Evolutionary conservation across 2,888 invertebrate genomes (phyloP), one percentile per base, ranked within the genome.

Genomic region (Brassicogethes aeneus): DNA sequence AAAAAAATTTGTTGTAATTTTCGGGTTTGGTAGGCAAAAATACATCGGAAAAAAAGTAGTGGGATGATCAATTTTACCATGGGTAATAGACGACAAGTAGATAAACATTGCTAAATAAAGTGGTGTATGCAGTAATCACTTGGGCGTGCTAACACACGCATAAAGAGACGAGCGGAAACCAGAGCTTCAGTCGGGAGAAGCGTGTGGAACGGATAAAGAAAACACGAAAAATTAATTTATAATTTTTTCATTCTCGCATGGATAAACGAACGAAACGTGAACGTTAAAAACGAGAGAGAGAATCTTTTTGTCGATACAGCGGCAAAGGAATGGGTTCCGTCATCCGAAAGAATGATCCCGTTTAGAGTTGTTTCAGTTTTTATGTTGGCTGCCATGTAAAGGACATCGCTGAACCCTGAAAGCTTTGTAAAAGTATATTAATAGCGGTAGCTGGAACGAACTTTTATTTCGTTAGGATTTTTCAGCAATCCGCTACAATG

Each of bases 401-500:
- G 58, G 57, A 60, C 61, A 59, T 56, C 56, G 51, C 54, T 43
- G 51, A 49, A 47, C 51, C 50, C 54, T 57, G 54, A 56, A 52
- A 55, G 59, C 59, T 60, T 59, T 59, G 57, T 56, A 56, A n/a
- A 54, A 60, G 54, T 58, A 56, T 56, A 57, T 60, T 61, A 60
- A 60, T 60, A 59, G 57, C 55, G 56, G 53, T 41, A 50, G 50
- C 51, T 51, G 50, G 49, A 55, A 56, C 51, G 57, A 57, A 59
- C 58, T 60, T 59, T 59, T 59, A 61, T 61, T 56, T 60, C 56
- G 58, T 59, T 57, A 59, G 57, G 59, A 61, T 57, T 57, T 56
- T 50, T 50, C 10, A 5, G 51, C 51, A 51, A 54, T 55, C 47
- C 45, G 23, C 46, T 43, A 55, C 53, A 55, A 55, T 55, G 45